Conservation (phyloP, 2,888 invertebrate species). For the Drosophila kambysellisi region DNA sequence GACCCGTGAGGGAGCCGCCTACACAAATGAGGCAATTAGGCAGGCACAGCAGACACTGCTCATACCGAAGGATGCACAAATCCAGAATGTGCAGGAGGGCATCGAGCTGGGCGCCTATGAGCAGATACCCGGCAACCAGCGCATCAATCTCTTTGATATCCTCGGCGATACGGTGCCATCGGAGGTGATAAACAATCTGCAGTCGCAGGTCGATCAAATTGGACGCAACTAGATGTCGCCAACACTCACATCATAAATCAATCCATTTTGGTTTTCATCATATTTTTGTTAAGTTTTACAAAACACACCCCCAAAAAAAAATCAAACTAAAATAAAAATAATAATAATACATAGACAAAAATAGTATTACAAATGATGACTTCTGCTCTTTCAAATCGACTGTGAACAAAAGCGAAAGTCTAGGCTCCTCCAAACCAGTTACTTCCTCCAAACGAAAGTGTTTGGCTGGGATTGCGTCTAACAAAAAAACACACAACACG, state of each 20-base stretch:
- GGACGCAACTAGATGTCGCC: slow-evolving; percentile 87
- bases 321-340: slow-evolving; percentile 26
- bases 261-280: slow-evolving; percentile 49
- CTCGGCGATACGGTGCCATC: slow-evolving; percentile 94
- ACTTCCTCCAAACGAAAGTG: slow-evolving; percentile 59
- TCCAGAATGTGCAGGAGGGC: slow-evolving; percentile 94
- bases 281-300: slow-evolving; percentile 67
- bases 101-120: slow-evolving; percentile 94
- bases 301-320: slow-evolving; percentile 27
- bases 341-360: slow-evolving; percentile 11
- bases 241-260: slow-evolving; percentile 31
- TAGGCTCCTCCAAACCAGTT: slow-evolving; percentile 74
- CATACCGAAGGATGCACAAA: slow-evolving; percentile 94
- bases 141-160: slow-evolving; percentile 93
- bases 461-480: slow-evolving; percentile 39
- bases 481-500: slow-evolving; percentile 5
- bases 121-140: slow-evolving; percentile 93
- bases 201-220: slow-evolving; percentile 93
- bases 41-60: slow-evolving; percentile 94
- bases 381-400: slow-evolving; percentile 21
- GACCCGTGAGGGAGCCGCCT: slow-evolving; percentile 92
- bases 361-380: slow-evolving; percentile 42
- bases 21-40: slow-evolving; percentile 93
- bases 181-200: slow-evolving; percentile 95
- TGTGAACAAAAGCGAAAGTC: slow-evolving; percentile 63